These are phyloP conservation scores for Nephotettix cincticeps DNA, from an alignment of 1,140 invertebrate species.

Conservation along the genomic window DNA sequence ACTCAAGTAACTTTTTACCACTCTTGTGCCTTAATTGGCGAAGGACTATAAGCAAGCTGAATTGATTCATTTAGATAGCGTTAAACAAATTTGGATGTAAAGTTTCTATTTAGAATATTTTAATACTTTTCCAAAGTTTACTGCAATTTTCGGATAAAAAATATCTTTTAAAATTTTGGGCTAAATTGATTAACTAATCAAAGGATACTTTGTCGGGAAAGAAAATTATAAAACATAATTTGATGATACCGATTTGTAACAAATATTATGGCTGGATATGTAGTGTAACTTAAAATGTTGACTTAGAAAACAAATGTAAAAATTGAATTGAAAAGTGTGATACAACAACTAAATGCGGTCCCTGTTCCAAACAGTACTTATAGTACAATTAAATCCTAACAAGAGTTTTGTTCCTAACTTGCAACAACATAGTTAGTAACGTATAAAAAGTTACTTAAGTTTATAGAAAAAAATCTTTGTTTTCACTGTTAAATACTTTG, in stretches of 20 bases:
- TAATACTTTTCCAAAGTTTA: background rate
- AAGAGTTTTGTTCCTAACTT: too few relatives aligned
- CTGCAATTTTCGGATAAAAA: background rate
- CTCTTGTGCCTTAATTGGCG: background rate
- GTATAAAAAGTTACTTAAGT: too few relatives aligned
- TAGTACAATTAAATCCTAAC: too few relatives aligned
- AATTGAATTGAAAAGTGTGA: background rate
- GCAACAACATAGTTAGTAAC: too few relatives aligned
- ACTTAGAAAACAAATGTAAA: background rate
- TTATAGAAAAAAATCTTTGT: too few relatives aligned
- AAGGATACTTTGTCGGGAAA: background rate
- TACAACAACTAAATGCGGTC: background rate
- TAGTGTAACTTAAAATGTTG: background rate
- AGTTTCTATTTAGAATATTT: background rate
- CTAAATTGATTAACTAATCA: background rate
- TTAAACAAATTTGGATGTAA: background rate
- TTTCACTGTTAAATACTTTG: too few relatives aligned
- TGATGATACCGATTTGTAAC: background rate
- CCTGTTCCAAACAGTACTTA: background rate
- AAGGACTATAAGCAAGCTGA: background rate
- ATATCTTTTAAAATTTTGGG: background rate
- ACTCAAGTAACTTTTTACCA: background rate
- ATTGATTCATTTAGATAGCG: background rate
- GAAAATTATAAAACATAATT: background rate
- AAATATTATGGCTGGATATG: background rate